Percentiles rank a stretch among this genome's conserved stretches.
phyloP scores from a whole-genome alignment of 2,797 vertebrate genomes.

The Varecia variegata region DNA sequence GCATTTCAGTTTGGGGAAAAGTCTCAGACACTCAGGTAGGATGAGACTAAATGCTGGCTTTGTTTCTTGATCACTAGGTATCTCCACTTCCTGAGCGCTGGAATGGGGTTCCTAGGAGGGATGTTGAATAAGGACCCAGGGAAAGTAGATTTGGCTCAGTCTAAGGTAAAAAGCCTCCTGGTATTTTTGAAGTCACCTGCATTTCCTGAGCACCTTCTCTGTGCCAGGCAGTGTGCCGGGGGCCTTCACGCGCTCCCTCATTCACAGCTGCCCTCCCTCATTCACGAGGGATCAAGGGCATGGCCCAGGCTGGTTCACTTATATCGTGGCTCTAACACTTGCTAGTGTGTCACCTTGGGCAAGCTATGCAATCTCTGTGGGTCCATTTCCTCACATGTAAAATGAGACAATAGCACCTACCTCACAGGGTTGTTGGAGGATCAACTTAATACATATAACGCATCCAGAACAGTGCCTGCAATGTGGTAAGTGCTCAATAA shows the following conservation, averaged over 20 bases:
- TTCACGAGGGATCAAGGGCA: background rate
- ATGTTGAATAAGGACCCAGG: background rate
- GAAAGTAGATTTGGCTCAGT: background rate
- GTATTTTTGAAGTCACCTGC: background rate
- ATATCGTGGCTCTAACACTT: background rate
- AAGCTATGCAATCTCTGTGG: background rate
- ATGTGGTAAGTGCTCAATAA: rapidly evolving
- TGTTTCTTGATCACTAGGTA: background rate
- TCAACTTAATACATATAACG: background rate
- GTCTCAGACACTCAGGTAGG: background rate
- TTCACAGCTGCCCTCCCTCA: background rate
- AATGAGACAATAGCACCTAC: background rate
- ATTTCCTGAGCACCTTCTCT: background rate
- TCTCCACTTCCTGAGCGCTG: background rate
- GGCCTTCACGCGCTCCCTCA: background rate
- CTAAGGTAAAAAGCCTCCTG: background rate
- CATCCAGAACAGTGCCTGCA: background rate
- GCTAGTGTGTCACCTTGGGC: background rate
- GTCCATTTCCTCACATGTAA: background rate
- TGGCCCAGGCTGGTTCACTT: background rate
- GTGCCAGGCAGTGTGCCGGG: background rate
- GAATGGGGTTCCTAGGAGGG: background rate
- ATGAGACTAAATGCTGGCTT: background rate
- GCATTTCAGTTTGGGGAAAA: background rate
- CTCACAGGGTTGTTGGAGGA: background rate